Conservation (phyloP, 1,140 invertebrate genomes). For the Holcopasites calliopsidis region DNA sequence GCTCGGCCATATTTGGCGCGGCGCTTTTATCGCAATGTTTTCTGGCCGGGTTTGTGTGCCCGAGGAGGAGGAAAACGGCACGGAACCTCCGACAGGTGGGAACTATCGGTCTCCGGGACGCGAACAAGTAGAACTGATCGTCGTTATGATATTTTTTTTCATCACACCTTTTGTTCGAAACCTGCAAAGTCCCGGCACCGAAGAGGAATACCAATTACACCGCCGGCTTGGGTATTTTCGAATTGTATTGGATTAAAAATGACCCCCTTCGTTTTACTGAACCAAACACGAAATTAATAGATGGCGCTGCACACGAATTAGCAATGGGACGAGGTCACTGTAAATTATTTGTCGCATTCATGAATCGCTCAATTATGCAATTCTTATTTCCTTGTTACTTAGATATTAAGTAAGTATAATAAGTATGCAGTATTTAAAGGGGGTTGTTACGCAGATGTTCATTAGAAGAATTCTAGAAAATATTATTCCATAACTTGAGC, state of each 20-base stretch:
- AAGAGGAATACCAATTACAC: conserved; percentile 32
- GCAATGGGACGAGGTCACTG: background rate
- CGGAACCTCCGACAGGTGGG: conserved; percentile 54
- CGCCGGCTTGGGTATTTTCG: conserved; percentile 9
- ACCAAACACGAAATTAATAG: background rate
- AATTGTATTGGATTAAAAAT: background rate
- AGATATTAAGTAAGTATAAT: too few species aligned
- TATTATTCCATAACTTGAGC: too few species aligned
- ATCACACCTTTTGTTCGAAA: conserved; percentile 40
- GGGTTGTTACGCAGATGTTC: too few species aligned
- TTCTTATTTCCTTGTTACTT: background rate
- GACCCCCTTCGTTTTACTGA: too few species aligned
- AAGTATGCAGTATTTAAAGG: too few species aligned
- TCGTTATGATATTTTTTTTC: conserved; percentile 45
- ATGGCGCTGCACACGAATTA: background rate
- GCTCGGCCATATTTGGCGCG: conserved; percentile 47
- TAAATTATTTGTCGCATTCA: background rate
- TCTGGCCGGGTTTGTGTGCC: conserved; percentile 33
- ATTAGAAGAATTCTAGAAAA: too few species aligned
- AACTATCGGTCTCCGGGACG: conserved; percentile 43
- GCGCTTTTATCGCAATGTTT: conserved; percentile 58
- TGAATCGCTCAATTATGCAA: background rate
- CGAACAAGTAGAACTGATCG: conserved; percentile 48
- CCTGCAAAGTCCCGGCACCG: background rate
- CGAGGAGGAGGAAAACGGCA: conserved; percentile 12